Evolutionary conservation across 2,888 invertebrate species (phyloP), one percentile per base, ranked within the genome.

Genomic region (Sinhomidia bicolor): DNA sequence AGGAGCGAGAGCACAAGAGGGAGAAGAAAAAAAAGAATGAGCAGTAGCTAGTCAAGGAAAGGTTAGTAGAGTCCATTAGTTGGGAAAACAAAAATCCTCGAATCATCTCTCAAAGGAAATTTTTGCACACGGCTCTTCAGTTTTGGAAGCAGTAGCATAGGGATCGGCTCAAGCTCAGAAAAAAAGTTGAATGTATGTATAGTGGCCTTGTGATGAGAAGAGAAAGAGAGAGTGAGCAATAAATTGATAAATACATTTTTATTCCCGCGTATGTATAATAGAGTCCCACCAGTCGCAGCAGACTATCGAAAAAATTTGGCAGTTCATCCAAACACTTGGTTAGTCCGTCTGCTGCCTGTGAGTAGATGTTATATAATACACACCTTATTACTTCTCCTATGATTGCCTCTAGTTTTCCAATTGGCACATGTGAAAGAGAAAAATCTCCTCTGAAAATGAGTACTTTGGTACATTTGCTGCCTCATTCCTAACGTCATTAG

Each of bases 81-180:
- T 86, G 57, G 86, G 65, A 86, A 86, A 86, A 86, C 86, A 86
- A 86, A 86, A 83, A 86, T 78, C 47, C 78, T 78, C 85, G 85
- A 62, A 85, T 83, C 83, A 78, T 85, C 85, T 78, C 57, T 57
- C 84, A 84, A 74, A 84, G 84, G 84, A 47, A 83, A 84, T 84
- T 84, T 76, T 60, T 65, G 36, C 60, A 74, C 74, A 57, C 51
- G 36, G 14, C 51, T 32, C 79, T 57, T 57, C 29, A 74, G 74
- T 26, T 47, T n/a, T 17, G 26, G 23, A 23, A 74, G 20, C 23
- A 71, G 51, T 3, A 10, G 62, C 7, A 68, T 3, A 1, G 36
- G 68, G 36, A 68, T 47, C 74, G 74, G 74, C 47, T 29, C 14
- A 14, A 26, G 23, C 74, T 74, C 47, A 51, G 74, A 12, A 71